Conservation (phyloP, 2,797 vertebrate genomes). For the Pristis pectinata region DNA sequence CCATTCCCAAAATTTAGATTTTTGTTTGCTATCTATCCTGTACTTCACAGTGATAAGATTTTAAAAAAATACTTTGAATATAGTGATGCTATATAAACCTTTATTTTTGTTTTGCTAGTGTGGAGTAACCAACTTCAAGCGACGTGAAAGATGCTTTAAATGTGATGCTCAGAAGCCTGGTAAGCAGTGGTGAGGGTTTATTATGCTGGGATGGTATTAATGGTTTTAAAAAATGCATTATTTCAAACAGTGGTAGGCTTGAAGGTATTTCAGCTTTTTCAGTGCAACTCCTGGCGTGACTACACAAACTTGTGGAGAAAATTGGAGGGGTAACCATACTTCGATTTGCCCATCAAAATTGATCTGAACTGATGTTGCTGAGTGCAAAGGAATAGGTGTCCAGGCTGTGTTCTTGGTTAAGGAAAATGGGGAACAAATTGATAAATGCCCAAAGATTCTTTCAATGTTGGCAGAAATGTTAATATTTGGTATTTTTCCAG, state of each 20-base stretch:
- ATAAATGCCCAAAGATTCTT: background rate
- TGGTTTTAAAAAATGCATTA: background rate
- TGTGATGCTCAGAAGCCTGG: slow-evolving; percentile 37
- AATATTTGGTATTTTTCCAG: background rate
- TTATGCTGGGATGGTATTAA: background rate
- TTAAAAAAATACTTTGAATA: too few relatives aligned
- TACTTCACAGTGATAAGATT: background rate
- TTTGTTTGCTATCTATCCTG: background rate
- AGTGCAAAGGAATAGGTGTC: background rate
- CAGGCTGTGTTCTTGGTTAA: background rate
- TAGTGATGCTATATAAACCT: background rate
- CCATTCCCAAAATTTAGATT: too few relatives aligned
- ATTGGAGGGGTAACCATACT: background rate
- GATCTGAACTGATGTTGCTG: background rate
- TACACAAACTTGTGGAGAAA: background rate
- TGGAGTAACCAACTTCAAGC: slow-evolving; percentile 36
- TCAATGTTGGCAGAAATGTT: background rate
- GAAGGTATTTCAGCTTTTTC: background rate
- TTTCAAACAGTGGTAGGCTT: background rate
- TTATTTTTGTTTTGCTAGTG: background rate
- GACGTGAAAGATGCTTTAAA: slow-evolving; percentile 35
- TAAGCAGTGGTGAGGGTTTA: background rate
- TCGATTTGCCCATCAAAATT: background rate
- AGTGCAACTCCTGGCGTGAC: background rate
- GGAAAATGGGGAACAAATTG: background rate